A percentile compares a stretch with the other conserved stretches of the same genome.
These are phyloP conservation scores for Zele albiditarsus DNA, from an alignment of 2,888 invertebrate genomes.

Conservation along the genomic window DNA sequence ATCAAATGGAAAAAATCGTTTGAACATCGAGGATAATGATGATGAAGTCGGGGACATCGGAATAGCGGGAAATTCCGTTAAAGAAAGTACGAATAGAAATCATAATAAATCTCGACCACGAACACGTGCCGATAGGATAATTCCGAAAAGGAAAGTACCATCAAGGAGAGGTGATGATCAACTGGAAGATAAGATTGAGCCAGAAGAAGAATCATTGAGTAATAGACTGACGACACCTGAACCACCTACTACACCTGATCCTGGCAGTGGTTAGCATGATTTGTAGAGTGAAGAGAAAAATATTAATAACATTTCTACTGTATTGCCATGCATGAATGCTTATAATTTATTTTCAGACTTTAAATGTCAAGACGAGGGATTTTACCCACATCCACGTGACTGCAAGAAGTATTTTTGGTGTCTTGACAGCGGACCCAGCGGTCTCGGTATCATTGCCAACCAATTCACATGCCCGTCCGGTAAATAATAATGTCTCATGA, in stretches of 20 bases:
- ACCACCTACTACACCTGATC: constrained; percentile 92
- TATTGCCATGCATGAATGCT: background rate
- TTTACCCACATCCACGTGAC: constrained; percentile 92
- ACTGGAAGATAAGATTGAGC: constrained; percentile 64
- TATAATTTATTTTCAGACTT: constrained; percentile 78
- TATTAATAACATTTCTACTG: too few species aligned
- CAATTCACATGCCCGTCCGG: constrained; percentile 94
- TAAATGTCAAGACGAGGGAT: constrained; percentile 94
- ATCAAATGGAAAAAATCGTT: constrained; percentile 47
- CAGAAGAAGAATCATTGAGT: constrained; percentile 72
- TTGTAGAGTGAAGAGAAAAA: too few species aligned
- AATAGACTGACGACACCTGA: constrained; percentile 80
- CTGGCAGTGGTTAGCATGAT: constrained; percentile 80
- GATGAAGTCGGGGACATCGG: constrained; percentile 50
- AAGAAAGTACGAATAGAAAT: constrained; percentile 55
- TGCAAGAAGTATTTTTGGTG: constrained; percentile 98
- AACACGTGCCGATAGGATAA: constrained; percentile 57
- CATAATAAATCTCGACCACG: constrained; percentile 53
- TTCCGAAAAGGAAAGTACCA: constrained; percentile 56
- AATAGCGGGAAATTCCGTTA: constrained; percentile 55
- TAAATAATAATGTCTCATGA: constrained; percentile 63
- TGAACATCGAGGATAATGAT: constrained; percentile 51
- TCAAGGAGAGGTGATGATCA: constrained; percentile 46
- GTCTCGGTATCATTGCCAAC: constrained; percentile 92
- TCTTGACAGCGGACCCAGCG: constrained; percentile 89